phyloP scores from a whole-genome alignment of 64 coral and sea anemone genomes.

The Stichodactyla mertensii region DNA sequence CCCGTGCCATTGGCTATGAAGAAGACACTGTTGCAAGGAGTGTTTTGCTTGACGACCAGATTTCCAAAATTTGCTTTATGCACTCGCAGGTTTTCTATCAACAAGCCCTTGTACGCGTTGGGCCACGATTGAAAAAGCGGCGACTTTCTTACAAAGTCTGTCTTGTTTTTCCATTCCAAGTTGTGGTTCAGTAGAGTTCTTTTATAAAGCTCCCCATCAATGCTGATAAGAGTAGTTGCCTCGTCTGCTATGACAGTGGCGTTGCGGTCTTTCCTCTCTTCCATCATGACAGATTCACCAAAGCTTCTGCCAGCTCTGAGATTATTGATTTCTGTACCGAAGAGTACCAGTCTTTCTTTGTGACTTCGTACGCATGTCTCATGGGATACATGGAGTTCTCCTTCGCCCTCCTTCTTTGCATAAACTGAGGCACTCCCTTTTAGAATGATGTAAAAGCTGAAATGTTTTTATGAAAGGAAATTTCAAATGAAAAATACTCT shows the following conservation, averaged over 20 bases:
- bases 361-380: constrained; percentile 40
- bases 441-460: constrained; percentile 79
- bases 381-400: constrained; percentile 19
- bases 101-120: constrained; percentile 43
- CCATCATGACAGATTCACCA: constrained; percentile 63
- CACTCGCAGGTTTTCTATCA: constrained; percentile 73
- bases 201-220: constrained; percentile 54
- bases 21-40: constrained; percentile 51
- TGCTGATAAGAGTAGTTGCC: constrained; percentile 48
- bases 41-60: constrained; percentile 53
- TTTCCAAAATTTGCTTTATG: constrained; percentile 67
- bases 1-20: constrained; percentile 66
- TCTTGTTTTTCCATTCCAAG: constrained; percentile 66
- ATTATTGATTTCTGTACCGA: constrained; percentile 61
- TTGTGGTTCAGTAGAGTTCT: constrained; percentile 48
- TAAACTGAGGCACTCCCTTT: constrained; percentile 83
- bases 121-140: constrained; percentile 69
- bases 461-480: neutral
- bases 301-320: constrained; percentile 67
- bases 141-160: constrained; percentile 51
- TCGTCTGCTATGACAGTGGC: constrained; percentile 77
- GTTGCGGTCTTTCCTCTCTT: constrained; percentile 68
- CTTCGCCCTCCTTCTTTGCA: constrained; percentile 68
- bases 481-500: too few species aligned
- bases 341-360: constrained; percentile 61